phyloP scores from a whole-genome alignment of 2,888 invertebrate species.

The Sinohyriopsis cumingii region DNA sequence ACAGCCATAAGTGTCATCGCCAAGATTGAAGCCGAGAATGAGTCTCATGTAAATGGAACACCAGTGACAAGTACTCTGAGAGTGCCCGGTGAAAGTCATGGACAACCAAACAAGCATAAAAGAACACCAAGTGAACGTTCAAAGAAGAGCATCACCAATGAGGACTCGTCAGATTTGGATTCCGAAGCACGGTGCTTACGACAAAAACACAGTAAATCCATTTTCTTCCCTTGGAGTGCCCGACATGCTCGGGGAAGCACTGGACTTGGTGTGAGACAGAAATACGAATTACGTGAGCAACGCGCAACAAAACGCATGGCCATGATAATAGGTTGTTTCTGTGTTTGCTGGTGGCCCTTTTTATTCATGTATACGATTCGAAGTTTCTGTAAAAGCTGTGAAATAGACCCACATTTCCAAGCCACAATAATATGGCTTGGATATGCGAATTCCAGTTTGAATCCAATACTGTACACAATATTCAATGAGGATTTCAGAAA shows the following conservation, averaged over 20 bases:
- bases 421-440: slow-evolving; percentile 71
- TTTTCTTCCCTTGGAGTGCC: slow-evolving; percentile 36
- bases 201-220: slow-evolving; percentile 25
- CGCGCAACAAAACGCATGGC: slow-evolving; percentile 72
- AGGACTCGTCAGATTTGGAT: slow-evolving; percentile 26
- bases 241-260: slow-evolving; percentile 19
- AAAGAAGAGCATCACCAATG: slow-evolving; percentile 26
- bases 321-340: slow-evolving; percentile 71
- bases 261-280: slow-evolving; percentile 49
- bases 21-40: too few species aligned
- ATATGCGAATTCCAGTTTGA: slow-evolving; percentile 70
- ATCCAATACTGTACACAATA: slow-evolving; percentile 71
- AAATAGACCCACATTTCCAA: slow-evolving; percentile 61
- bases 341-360: slow-evolving; percentile 72
- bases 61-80: too few species aligned
- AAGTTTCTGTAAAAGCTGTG: slow-evolving; percentile 60
- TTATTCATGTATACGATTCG: slow-evolving; percentile 70
- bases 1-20: too few species aligned
- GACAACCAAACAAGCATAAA: not conserved
- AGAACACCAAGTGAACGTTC: slow-evolving; percentile 32
- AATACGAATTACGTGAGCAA: slow-evolving; percentile 68
- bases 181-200: slow-evolving; percentile 16
- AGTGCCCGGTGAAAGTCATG: too few species aligned
- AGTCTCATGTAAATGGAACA: too few species aligned
- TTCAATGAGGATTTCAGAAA: slow-evolving; percentile 71